Evolutionary conservation across 2,797 vertebrate genomes (phyloP), one percentile per base, ranked within the genome.

Genomic region (Miopithecus talapoin): DNA sequence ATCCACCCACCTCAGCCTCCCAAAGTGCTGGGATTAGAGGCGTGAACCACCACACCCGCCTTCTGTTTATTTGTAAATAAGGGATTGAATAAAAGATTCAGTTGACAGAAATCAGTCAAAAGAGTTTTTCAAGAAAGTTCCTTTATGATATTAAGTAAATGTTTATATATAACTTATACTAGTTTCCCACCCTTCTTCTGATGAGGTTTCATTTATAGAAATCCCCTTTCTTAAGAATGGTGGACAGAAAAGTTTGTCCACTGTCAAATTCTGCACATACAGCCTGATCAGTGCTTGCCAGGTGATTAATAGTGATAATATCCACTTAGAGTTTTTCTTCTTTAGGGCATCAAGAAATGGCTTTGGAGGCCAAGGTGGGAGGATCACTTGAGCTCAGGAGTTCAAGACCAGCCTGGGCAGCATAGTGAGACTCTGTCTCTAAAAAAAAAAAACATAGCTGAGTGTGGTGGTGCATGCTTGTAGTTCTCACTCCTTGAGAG

Each of bases 181-280:
- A 78, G 48, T 78, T 95, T 94, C 80, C 53, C 22, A 85, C 26
- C 83, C 84, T 74, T 72, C 53, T 92, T 92, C 43, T 76, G 36
- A 36, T 91, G 84, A 81, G 81, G 28, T 89, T 91, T 81, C 41
- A 53, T 91, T 91, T 46, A 59, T 93, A 72, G 83, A 91, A 46
- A 74, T 81, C 36, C 68, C 57, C 17, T 11, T 91, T 89, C 48
- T 76, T 91, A 46, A 50, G 33, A 53, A n/a, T 59, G 61, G 10
- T 92, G 50, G 53, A 70, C 86, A 84, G 80, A 90, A 78, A 85
- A 53, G 33, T 80, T 88, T 87, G 59, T 68, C 61, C 2, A 0
- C 36, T 26, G 43, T 74, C 76, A 84, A 3, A 87, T 70, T 94
- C 59, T 22, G 5, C 21, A 43, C 78, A 41, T 33, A 64, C 30